Conservation (phyloP, 1,140 invertebrate genomes). For the Hylyphantes graminicola region DNA sequence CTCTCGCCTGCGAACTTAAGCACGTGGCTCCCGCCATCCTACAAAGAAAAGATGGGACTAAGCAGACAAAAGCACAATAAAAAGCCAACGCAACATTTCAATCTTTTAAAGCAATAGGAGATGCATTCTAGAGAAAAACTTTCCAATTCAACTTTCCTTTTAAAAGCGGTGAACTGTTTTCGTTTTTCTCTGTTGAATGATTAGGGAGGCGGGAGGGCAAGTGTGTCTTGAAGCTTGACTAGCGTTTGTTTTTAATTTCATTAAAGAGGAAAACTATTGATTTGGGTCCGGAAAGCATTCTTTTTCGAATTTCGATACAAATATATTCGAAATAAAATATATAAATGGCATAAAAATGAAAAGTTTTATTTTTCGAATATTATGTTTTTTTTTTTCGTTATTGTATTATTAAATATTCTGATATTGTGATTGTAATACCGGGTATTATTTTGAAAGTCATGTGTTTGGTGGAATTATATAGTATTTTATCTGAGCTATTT, state of each 20-base stretch:
- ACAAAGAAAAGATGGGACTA: background rate
- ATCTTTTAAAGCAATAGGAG: slow-evolving; percentile 33
- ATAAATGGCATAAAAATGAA: too few species aligned
- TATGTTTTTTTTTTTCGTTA: too few species aligned
- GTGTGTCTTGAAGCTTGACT: background rate
- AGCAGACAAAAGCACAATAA: background rate
- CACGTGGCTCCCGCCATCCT: background rate
- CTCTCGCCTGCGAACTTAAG: background rate
- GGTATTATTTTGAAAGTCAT: too few species aligned
- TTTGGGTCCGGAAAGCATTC: background rate
- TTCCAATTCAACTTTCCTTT: slow-evolving; percentile 29
- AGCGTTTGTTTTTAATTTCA: slow-evolving; percentile 15
- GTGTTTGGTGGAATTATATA: too few species aligned
- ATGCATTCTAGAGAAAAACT: slow-evolving; percentile 31
- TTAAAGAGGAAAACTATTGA: slow-evolving; percentile 18
- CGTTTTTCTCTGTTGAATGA: slow-evolving; percentile 8
- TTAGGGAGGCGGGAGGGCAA: background rate
- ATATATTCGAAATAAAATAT: too few species aligned
- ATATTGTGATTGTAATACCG: too few species aligned
- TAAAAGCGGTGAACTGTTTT: slow-evolving; percentile 27
- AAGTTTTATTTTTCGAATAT: too few species aligned
- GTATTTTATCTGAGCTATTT: too few species aligned
- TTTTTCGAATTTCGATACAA: too few species aligned
- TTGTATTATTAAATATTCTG: too few species aligned
- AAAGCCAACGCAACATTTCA: slow-evolving; percentile 10